Percentiles rank a stretch among this genome's conserved stretches.
Evolutionary conservation across 2,113 vertebrate species (phyloP).

Genomic region (Excalfactoria chinensis): DNA sequence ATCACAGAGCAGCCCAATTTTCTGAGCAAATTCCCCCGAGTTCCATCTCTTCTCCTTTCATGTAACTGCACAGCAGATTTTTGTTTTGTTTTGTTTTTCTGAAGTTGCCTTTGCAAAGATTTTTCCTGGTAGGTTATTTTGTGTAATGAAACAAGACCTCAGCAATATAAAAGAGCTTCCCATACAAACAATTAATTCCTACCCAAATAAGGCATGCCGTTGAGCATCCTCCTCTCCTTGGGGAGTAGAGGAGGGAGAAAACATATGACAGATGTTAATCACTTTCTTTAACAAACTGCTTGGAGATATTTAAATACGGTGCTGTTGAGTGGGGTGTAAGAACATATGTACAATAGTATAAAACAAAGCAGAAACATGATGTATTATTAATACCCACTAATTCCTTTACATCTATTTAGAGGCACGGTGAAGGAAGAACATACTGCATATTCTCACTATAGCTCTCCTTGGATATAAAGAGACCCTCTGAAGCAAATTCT

Average conservation of each 20-base stretch:
- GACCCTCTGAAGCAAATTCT: constrained; percentile 73
- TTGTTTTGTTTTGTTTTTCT: background rate
- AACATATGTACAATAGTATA: constrained; percentile 70
- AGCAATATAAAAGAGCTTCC: constrained; percentile 53
- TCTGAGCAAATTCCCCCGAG: background rate
- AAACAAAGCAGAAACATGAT: constrained; percentile 71
- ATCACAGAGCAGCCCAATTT: rapidly evolving
- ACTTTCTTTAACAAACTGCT: constrained; percentile 60
- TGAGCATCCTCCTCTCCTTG: constrained; percentile 26
- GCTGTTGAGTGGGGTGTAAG: constrained; percentile 46
- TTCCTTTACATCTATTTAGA: constrained; percentile 62
- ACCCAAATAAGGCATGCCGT: constrained; percentile 24
- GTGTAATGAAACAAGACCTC: constrained; percentile 46
- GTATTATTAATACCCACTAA: constrained; percentile 61
- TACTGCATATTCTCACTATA: constrained; percentile 36
- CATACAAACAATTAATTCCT: constrained; percentile 12
- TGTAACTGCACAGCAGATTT: background rate
- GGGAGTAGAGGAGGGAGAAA: constrained; percentile 28
- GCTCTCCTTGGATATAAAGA: constrained; percentile 71
- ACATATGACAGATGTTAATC: constrained; percentile 68
- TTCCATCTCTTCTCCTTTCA: background rate
- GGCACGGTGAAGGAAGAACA: constrained; percentile 36
- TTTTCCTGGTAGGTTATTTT: constrained; percentile 13
- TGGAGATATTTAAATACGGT: constrained; percentile 49
- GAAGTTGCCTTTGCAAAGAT: constrained; percentile 33